phyloP scores from a whole-genome alignment of 2,888 invertebrate genomes.

The Drosophila mimica region DNA sequence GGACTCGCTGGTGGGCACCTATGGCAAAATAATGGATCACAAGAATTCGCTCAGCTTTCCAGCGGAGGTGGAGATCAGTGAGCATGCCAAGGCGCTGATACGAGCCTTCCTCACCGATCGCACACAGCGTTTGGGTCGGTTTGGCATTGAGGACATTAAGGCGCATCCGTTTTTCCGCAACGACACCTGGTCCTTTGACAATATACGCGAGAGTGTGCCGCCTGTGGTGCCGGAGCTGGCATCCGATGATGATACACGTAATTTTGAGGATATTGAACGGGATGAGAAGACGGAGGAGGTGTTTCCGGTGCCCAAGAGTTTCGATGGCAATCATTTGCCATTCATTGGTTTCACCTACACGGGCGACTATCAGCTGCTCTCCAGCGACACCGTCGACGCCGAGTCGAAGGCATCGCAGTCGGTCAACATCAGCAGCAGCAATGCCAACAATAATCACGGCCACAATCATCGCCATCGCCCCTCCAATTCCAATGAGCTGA shows the following conservation, averaged over 20 bases:
- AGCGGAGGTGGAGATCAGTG: constrained; percentile 96
- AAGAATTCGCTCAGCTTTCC: constrained; percentile 98
- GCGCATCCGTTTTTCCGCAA: constrained; percentile 97
- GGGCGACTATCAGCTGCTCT: constrained; percentile 92
- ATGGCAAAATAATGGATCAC: constrained; percentile 99
- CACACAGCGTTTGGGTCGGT: constrained; percentile 93
- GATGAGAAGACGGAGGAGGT: constrained; percentile 96
- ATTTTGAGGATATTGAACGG: constrained; percentile 99
- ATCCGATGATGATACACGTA: constrained; percentile 98
- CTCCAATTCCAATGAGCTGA: constrained; percentile 87
- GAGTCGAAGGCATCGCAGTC: constrained; percentile 86
- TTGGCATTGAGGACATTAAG: constrained; percentile 97
- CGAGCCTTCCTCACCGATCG: constrained; percentile 97
- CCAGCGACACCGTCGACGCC: constrained; percentile 88
- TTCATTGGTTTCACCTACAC: constrained; percentile 99
- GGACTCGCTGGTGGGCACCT: constrained; percentile 98
- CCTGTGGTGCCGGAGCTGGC: constrained; percentile 98
- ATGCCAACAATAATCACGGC: constrained; percentile 68
- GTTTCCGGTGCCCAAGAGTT: constrained; percentile 98
- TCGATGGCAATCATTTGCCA: constrained; percentile 98
- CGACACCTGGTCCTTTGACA: constrained; percentile 99
- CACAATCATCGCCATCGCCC: constrained; percentile 85
- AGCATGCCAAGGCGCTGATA: constrained; percentile 94
- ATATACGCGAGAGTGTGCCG: constrained; percentile 96
- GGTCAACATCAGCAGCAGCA: constrained; percentile 46